Evolutionary conservation across 2,113 vertebrate species (phyloP).

Genomic region (Chlorodrepanis virens): DNA sequence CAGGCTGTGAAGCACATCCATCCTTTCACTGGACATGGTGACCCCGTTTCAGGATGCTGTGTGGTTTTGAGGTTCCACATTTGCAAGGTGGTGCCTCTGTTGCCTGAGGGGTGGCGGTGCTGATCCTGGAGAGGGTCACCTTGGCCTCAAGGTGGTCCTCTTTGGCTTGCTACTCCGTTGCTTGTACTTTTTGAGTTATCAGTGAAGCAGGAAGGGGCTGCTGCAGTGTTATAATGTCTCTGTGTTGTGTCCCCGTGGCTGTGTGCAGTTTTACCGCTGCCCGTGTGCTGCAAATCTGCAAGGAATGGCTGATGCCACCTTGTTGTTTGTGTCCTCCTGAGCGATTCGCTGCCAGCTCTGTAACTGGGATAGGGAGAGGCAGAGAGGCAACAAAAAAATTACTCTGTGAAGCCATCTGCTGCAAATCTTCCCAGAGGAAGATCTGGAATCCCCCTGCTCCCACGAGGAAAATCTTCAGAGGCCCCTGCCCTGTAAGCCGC

Average conservation of each 20-base stretch:
- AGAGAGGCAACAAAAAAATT: neutral
- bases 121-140: neutral
- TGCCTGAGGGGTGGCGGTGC: neutral
- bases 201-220: neutral
- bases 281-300: neutral
- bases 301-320: neutral
- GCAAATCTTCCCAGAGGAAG: neutral
- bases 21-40: neutral
- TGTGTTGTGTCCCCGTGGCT: neutral
- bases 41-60: neutral
- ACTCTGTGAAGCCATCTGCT: neutral
- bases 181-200: neutral
- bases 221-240: neutral
- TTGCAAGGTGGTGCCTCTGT: neutral
- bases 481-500: neutral
- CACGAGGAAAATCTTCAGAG: neutral
- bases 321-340: neutral
- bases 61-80: neutral
- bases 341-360: rapidly evolving
- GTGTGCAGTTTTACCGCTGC: neutral
- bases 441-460: neutral
- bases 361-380: neutral
- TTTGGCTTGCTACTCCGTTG: neutral
- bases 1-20: neutral
- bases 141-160: neutral